Evolutionary conservation across 2,888 invertebrate genomes (phyloP).

Genomic region (Hyposoter dolosus): DNA sequence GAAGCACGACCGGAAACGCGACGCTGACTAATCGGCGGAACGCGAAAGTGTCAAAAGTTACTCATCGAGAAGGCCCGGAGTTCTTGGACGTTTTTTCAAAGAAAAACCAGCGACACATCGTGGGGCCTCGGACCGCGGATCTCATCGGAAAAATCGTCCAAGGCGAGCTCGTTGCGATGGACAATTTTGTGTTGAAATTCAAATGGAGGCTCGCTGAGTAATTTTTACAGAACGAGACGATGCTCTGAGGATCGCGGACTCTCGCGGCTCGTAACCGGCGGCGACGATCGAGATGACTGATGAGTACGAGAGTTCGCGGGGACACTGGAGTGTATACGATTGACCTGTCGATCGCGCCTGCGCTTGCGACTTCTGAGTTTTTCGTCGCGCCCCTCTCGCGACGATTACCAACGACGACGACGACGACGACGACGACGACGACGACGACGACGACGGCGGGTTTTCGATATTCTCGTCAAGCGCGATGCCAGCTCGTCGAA

Average conservation of each 20-base stretch:
- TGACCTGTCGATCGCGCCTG: slow-evolving; percentile 32
- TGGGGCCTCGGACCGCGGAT: too few relatives aligned
- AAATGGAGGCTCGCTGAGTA: too few relatives aligned
- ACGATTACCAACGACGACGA: neutral
- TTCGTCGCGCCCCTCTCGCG: neutral
- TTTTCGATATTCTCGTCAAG: neutral
- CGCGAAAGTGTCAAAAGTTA: neutral
- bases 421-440: neutral
- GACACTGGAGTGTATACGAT: neutral
- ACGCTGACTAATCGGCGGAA: neutral
- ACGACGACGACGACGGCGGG: neutral
- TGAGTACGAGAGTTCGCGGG: neutral
- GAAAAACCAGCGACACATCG: neutral
- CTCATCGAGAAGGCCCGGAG: neutral
- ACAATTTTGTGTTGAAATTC: too few relatives aligned
- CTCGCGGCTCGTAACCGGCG: neutral
- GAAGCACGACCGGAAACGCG: neutral
- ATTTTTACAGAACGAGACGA: neutral
- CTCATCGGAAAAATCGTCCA: too few relatives aligned
- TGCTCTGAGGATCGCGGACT: neutral
- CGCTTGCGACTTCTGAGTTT: neutral
- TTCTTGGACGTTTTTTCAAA: neutral
- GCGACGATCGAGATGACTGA: slow-evolving; percentile 9
- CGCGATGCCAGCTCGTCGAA: neutral
- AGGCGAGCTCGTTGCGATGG: too few relatives aligned